Evolutionary conservation across 2,888 invertebrate species (phyloP).

Genomic region (Laspeyria flexula): DNA sequence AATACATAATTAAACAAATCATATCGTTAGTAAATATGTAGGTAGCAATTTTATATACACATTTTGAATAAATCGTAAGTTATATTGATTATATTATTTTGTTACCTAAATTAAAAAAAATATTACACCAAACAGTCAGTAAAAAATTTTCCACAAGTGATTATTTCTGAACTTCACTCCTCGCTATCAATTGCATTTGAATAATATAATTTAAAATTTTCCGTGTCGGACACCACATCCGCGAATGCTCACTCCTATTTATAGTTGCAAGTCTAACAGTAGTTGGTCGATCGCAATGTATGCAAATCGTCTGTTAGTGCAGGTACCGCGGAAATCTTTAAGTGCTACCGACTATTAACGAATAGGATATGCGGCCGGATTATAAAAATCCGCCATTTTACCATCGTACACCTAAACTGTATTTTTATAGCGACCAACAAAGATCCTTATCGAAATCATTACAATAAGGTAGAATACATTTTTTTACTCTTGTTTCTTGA

Average conservation of each 20-base stretch:
- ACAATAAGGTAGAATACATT: slow-evolving; percentile 15
- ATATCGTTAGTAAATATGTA: too few species aligned
- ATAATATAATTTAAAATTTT: slow-evolving; percentile 30
- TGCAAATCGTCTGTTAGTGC: slow-evolving; percentile 56
- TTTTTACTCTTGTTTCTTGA: slow-evolving; percentile 11
- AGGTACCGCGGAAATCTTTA: slow-evolving; percentile 54
- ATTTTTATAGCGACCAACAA: slow-evolving; percentile 19
- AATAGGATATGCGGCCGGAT: slow-evolving; percentile 43
- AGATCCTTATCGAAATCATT: slow-evolving; percentile 32
- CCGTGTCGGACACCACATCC: slow-evolving; percentile 44
- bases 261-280: slow-evolving; percentile 37
- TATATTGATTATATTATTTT: too few species aligned
- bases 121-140: too few species aligned
- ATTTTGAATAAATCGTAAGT: too few species aligned
- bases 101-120: neutral
- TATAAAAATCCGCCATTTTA: slow-evolving; percentile 25
- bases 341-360: slow-evolving; percentile 44
- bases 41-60: too few species aligned
- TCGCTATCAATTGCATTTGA: slow-evolving; percentile 6
- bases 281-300: slow-evolving; percentile 51
- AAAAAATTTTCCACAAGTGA: too few species aligned
- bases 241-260: slow-evolving; percentile 44
- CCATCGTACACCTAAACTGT: slow-evolving; percentile 16
- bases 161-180: neutral
- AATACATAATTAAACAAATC: too few species aligned